Evolutionary conservation across 2,113 vertebrate species (phyloP).

Genomic region (Alethe diademata): DNA sequence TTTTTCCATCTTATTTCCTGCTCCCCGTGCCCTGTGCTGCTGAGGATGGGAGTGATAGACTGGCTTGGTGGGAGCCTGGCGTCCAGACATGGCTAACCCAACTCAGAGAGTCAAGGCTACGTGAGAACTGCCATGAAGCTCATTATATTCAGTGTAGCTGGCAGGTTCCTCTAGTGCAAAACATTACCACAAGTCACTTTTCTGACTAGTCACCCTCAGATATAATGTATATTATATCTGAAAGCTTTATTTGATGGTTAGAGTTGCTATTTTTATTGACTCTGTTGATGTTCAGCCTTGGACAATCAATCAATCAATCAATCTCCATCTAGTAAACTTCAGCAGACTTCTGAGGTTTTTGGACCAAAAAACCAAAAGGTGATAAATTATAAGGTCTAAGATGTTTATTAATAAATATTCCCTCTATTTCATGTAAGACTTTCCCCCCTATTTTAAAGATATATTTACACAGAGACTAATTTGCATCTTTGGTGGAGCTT

Average conservation of each 20-base stretch:
- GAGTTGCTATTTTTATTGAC: slow-evolving; percentile 18
- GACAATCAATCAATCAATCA: slow-evolving; percentile 51
- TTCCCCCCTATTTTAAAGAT: neutral
- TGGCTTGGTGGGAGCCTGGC: neutral
- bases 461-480: neutral
- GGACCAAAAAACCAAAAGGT: slow-evolving; percentile 29
- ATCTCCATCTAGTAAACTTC: slow-evolving; percentile 37
- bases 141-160: neutral
- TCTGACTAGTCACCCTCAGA: neutral
- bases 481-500: neutral
- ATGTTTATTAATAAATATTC: slow-evolving; percentile 57
- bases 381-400: slow-evolving; percentile 48
- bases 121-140: neutral
- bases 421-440: slow-evolving; percentile 27
- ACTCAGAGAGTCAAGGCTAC: neutral
- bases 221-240: neutral
- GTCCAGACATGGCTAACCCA: neutral
- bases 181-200: slow-evolving; percentile 30
- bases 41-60: neutral
- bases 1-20: neutral
- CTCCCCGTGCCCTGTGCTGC: fast-evolving
- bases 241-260: slow-evolving; percentile 55
- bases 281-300: slow-evolving; percentile 29
- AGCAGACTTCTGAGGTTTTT: slow-evolving; percentile 16
- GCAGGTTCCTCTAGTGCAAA: neutral